A percentile compares a stretch with the other conserved stretches of the same genome.
These are phyloP conservation scores for Plemyria rubiginata DNA, from an alignment of 2,888 invertebrate genomes.

Conservation along the genomic window DNA sequence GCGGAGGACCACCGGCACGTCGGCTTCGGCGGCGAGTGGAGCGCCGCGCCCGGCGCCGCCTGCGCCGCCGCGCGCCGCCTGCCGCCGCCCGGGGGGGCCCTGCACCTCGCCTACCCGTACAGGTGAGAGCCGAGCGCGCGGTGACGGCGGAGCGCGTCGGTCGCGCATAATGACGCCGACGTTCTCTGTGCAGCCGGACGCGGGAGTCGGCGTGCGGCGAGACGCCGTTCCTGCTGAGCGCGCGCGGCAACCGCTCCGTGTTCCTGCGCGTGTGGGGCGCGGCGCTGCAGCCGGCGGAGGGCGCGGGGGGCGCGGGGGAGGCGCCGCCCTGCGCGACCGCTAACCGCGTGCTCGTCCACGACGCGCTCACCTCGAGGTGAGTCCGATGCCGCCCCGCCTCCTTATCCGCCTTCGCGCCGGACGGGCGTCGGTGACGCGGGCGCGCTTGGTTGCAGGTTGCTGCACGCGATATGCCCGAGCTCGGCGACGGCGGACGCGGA, in stretches of 20 bases:
- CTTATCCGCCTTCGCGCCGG: too few relatives aligned
- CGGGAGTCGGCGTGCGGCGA: constrained; percentile 88
- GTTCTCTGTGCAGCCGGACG: constrained; percentile 81
- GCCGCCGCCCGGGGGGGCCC: constrained; percentile 59
- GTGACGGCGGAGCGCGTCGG: not conserved
- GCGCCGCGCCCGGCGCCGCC: constrained; percentile 42
- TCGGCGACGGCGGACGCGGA: constrained; percentile 80
- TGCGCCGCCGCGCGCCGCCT: constrained; percentile 58
- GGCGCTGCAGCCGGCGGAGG: constrained; percentile 86
- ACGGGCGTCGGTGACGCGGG: too few relatives aligned
- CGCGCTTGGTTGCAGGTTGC: constrained; percentile 48
- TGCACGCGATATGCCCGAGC: constrained; percentile 90
- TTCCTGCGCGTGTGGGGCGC: constrained; percentile 94
- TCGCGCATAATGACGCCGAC: too few relatives aligned
- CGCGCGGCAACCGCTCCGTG: constrained; percentile 91
- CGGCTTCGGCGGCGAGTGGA: constrained; percentile 89
- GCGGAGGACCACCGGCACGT: constrained; percentile 93
- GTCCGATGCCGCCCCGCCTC: not conserved
- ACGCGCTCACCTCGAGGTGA: constrained; percentile 86
- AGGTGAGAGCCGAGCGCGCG: constrained; percentile 56
- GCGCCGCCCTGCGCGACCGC: constrained; percentile 89
- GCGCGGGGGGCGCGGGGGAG: constrained; percentile 81
- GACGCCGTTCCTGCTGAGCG: constrained; percentile 91
- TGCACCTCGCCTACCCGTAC: constrained; percentile 70
- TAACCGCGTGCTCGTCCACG: constrained; percentile 92